Evolutionary conservation across 2,888 invertebrate genomes (phyloP).

Genomic region (Sericinus montela): DNA sequence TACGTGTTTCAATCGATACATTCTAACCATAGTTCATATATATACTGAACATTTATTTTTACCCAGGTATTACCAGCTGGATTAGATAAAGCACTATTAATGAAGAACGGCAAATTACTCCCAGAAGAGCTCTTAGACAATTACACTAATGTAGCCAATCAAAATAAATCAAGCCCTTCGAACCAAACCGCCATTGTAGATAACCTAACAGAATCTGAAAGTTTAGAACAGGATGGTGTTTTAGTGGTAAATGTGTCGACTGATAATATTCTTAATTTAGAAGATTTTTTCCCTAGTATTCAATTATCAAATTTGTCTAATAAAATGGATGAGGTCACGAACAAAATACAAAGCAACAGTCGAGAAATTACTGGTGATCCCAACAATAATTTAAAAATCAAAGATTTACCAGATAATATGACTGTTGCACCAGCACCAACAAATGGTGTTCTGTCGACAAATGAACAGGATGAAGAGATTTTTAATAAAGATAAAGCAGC

Average conservation of each 20-base stretch:
- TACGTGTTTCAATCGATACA: too few species aligned
- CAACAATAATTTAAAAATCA: conserved; percentile 63
- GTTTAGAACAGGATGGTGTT: conserved; percentile 73
- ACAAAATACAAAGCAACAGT: conserved; percentile 77
- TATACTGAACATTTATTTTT: not conserved
- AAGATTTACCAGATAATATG: conserved; percentile 64
- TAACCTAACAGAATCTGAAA: conserved; percentile 69
- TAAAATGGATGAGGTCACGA: conserved; percentile 70
- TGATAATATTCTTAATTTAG: conserved; percentile 67
- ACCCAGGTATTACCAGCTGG: conserved; percentile 62
- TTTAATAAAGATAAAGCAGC: conserved; percentile 35
- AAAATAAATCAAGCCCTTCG: conserved; percentile 40
- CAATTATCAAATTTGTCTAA: conserved; percentile 58
- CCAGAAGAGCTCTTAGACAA: conserved; percentile 55
- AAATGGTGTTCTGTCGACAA: conserved; percentile 61
- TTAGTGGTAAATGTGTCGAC: conserved; percentile 68
- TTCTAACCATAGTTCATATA: too few species aligned
- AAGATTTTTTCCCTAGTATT: conserved; percentile 63
- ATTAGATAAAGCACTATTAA: conserved; percentile 57
- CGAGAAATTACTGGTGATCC: conserved; percentile 74
- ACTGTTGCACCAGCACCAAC: conserved; percentile 70
- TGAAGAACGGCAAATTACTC: conserved; percentile 66
- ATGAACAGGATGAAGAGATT: conserved; percentile 54
- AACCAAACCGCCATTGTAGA: conserved; percentile 55
- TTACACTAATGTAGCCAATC: conserved; percentile 36